phyloP scores from a whole-genome alignment of 1,140 invertebrate genomes.

The Drosophila gunungcola region DNA sequence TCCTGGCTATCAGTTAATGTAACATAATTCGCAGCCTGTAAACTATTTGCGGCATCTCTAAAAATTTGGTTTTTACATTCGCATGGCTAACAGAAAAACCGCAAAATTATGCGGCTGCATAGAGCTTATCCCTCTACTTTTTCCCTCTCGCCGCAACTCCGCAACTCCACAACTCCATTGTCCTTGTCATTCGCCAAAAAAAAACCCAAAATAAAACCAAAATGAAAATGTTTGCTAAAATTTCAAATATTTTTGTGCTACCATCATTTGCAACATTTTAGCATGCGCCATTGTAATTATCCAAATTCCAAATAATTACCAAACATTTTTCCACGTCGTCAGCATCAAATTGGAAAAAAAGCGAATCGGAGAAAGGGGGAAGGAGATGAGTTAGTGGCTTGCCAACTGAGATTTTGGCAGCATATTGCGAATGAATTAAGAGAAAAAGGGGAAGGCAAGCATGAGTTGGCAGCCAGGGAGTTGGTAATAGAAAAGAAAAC shows the following conservation, averaged over 20 bases:
- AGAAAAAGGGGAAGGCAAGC: not conserved
- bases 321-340: conserved; percentile 73
- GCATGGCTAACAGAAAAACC: conserved; percentile 7
- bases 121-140: conserved; percentile 9
- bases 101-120: conserved; percentile 60
- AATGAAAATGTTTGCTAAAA: conserved; percentile 48
- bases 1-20: not conserved
- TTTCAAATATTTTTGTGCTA: conserved; percentile 35
- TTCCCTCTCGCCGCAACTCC: too few relatives aligned
- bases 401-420: conserved; percentile 60
- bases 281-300: conserved; percentile 67
- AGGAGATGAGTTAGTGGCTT: conserved; percentile 55
- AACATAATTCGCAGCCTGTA: not conserved
- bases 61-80: not conserved
- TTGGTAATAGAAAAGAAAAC: conserved; percentile 10
- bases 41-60: conserved; percentile 9
- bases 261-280: conserved; percentile 63
- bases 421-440: conserved; percentile 49
- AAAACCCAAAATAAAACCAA: not conserved
- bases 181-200: conserved; percentile 6
- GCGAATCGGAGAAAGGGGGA: not conserved
- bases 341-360: conserved; percentile 48
- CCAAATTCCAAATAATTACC: conserved; percentile 71
- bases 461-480: conserved; percentile 23
- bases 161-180: too few relatives aligned